Evolutionary conservation across 2,888 invertebrate species (phyloP), one percentile per base, ranked within the genome.

Genomic region (Cephus rjabovi): DNA sequence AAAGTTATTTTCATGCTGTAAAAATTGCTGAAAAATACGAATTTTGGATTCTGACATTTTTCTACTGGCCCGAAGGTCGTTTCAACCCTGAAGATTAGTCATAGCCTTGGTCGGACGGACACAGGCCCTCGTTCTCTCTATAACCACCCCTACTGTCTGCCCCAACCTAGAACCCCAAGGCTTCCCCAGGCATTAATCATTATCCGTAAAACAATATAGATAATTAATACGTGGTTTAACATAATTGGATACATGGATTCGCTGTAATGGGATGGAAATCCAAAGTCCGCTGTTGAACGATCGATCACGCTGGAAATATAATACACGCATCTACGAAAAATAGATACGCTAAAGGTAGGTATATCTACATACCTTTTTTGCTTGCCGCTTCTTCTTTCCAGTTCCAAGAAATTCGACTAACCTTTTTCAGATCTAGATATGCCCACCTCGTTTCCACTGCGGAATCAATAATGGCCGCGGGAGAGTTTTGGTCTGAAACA

Each of bases 181-280:
- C 70, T 77, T 75, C 40, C 40, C 40, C 23, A 23, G 80, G 81
- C 86, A 88, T 89, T 87, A 87, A 87, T 89, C 87, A 89, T 83
- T 82, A 87, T 83, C 81, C 85, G 82, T 86, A 87, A 88, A 88
- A 87, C 86, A 87, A 86, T 88, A 83, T 80, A 81, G 85, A 86
- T 88, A 89, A 89, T 87, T 89, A 87, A 88, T 89, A 88, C 83
- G 86, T 81, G 86, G 85, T 87, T 87, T 87, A 84, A 86, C 85
- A 85, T 88, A 88, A 87, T 87, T 88, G 85, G 86, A 84, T 86
- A 82, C 83, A 79, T 79, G 82, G 76, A 80, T 81, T 79, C 80
- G 81, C 80, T 81, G 76, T 79, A 83, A 82, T 85, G 82, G 82
- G 80, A 84, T 84, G 85, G 82, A 86, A 86, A 85, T 84, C 81